Evolutionary conservation across 2,113 vertebrate genomes (phyloP).

Genomic region (Aleadryas rufinucha): DNA sequence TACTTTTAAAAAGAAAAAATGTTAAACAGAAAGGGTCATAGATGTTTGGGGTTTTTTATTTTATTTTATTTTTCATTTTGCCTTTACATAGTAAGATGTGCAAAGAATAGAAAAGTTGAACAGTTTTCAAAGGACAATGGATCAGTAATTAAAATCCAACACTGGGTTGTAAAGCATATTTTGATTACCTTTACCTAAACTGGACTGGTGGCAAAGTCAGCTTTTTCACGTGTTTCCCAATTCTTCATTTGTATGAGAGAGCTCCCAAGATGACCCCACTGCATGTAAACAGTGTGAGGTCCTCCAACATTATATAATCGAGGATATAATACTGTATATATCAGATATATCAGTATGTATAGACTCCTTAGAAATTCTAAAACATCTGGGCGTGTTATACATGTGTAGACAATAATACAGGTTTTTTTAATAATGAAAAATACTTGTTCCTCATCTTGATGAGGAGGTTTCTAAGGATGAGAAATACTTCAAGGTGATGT

Average conservation of each 20-base stretch:
- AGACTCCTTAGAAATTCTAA: not conserved
- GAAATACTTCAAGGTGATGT: not conserved
- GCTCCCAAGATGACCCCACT: not conserved
- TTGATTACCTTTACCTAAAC: not conserved
- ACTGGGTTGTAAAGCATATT: not conserved
- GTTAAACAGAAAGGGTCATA: not conserved
- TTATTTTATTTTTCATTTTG: not conserved
- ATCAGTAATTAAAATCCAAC: fast-evolving
- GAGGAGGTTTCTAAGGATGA: not conserved
- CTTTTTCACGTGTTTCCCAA: not conserved
- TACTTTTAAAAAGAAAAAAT: not conserved
- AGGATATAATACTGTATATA: not conserved
- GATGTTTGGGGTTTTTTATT: fast-evolving
- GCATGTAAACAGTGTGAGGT: not conserved
- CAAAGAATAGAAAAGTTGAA: not conserved
- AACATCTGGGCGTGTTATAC: too few relatives aligned
- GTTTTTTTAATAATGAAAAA: not conserved
- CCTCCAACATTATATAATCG: not conserved
- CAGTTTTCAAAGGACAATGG: not conserved
- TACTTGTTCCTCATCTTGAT: not conserved
- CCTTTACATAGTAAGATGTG: not conserved
- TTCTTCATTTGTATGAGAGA: not conserved
- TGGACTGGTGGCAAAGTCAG: not conserved
- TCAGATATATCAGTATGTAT: not conserved
- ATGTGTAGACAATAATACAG: not conserved